Conservation (phyloP, 2,888 invertebrate species). For the Eupithecia tripunctaria region DNA sequence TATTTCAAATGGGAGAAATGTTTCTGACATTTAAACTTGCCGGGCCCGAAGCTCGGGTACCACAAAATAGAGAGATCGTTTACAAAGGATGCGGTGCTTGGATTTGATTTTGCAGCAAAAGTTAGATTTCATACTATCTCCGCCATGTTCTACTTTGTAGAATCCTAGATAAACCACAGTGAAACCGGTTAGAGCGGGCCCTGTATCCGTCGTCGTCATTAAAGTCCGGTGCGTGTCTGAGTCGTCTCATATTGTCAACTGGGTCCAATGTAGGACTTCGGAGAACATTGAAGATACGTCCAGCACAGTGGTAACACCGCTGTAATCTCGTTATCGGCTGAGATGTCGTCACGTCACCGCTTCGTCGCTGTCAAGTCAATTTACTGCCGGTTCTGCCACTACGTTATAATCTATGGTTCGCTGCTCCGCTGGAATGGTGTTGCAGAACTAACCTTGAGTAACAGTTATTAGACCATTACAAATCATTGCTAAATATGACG, state of each 20-base stretch:
- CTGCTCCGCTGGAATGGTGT: constrained; percentile 48
- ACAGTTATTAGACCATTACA: constrained; percentile 39
- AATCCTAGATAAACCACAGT: constrained; percentile 22
- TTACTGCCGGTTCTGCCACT: constrained; percentile 49
- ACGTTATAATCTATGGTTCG: constrained; percentile 39
- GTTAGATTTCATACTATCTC: constrained; percentile 5
- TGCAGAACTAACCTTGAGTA: constrained; percentile 45
- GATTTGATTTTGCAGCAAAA: constrained; percentile 8
- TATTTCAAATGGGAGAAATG: constrained; percentile 33
- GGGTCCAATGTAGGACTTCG: constrained; percentile 23
- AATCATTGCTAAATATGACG: constrained; percentile 34
- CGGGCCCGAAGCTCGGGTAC: constrained; percentile 12
- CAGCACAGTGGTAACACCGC: constrained; percentile 36
- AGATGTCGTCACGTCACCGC: constrained; percentile 54
- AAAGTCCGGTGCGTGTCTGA: constrained; percentile 14
- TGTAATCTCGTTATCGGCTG: constrained; percentile 59
- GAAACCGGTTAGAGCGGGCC: constrained; percentile 27
- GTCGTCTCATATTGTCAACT: constrained; percentile 33
- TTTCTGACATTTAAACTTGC: constrained; percentile 32
- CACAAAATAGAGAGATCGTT: constrained; percentile 12
- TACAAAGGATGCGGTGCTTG: constrained; percentile 5
- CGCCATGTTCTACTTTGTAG: constrained; percentile 7
- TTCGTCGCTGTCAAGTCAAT: constrained; percentile 50
- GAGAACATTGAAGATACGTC: constrained; percentile 22
- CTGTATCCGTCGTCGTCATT: constrained; percentile 3